Conservation (phyloP, 2,113 vertebrate genomes). For the Gasterosteus nipponicus region DNA sequence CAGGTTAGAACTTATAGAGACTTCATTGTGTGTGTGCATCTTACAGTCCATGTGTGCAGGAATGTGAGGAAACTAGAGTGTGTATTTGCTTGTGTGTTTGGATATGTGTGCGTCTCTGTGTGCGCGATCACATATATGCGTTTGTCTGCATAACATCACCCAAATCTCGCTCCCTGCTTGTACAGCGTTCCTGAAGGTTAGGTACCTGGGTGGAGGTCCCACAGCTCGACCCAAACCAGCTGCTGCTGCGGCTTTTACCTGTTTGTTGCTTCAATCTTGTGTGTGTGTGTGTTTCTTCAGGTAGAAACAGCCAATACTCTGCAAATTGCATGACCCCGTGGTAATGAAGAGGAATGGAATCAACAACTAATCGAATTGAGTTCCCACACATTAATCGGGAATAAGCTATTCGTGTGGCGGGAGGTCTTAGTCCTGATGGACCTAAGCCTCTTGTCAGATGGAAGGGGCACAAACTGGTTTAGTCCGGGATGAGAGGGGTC, state of each 20-base stretch:
- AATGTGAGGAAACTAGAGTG: not conserved
- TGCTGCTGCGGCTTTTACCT: constrained; percentile 47
- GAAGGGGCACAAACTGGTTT: no score
- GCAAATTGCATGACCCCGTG: constrained; percentile 2
- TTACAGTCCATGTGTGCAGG: constrained; percentile 5
- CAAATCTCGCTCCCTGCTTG: constrained; percentile 51
- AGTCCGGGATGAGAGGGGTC: no score
- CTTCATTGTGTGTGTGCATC: constrained; percentile 1
- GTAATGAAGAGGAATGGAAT: not conserved
- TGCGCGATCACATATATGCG: not conserved
- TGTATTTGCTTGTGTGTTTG: no score
- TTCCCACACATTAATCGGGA: no score
- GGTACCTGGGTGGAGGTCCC: constrained; percentile 56
- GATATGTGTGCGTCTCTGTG: not conserved
- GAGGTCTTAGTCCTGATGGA: no score
- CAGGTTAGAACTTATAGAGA: constrained; percentile 18
- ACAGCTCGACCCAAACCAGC: constrained; percentile 56
- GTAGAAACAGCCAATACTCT: constrained; percentile 3
- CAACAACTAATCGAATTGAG: not conserved
- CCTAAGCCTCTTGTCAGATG: no score
- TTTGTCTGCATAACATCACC: constrained; percentile 27
- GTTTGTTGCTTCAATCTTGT: constrained; percentile 38
- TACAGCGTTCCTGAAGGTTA: constrained; percentile 67
- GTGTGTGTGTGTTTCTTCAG: not conserved
- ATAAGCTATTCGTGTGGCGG: no score